phyloP scores from a whole-genome alignment of 2,888 invertebrate genomes.

The Sialis fuliginosa region DNA sequence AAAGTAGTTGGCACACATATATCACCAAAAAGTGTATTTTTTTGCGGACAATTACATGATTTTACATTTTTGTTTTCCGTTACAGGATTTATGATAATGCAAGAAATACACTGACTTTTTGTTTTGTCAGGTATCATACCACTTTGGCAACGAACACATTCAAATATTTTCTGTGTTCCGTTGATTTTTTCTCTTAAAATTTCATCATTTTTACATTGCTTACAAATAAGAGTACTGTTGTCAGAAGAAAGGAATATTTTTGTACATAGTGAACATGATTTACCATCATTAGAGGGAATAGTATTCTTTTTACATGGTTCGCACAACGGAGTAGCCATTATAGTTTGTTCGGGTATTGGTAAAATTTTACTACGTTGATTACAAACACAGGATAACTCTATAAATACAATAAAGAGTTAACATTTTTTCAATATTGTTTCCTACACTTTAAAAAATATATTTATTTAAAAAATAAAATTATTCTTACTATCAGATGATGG shows the following conservation, averaged over 20 bases:
- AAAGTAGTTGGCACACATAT: slow-evolving; percentile 20
- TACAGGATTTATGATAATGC: slow-evolving; percentile 12
- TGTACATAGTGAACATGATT: slow-evolving; percentile 20
- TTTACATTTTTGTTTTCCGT: slow-evolving; percentile 13
- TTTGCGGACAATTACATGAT: slow-evolving; percentile 21
- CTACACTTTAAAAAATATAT: not conserved
- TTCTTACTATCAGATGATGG: slow-evolving; percentile 23
- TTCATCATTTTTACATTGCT: slow-evolving; percentile 8
- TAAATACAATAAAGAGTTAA: slow-evolving; percentile 4
- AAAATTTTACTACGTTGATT: slow-evolving; percentile 19
- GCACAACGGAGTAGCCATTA: slow-evolving; percentile 15
- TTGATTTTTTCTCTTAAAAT: slow-evolving; percentile 22
- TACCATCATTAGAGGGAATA: slow-evolving; percentile 18
- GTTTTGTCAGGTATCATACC: slow-evolving; percentile 23
- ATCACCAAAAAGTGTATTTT: slow-evolving; percentile 8
- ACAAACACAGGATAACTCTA: slow-evolving; percentile 30
- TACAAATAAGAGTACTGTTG: slow-evolving; percentile 19
- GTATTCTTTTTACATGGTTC: slow-evolving; percentile 17
- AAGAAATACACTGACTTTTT: slow-evolving; percentile 23
- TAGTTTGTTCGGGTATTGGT: slow-evolving; percentile 13
- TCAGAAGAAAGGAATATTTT: slow-evolving; percentile 5
- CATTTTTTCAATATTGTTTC: no score
- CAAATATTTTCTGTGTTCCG: slow-evolving; percentile 18
- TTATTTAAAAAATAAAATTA: not conserved
- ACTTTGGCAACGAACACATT: slow-evolving; percentile 25